Percentiles rank a stretch among this genome's conserved stretches.
phyloP scores from a whole-genome alignment of 2,113 vertebrate genomes.

The Thamnophis sirtalis region DNA sequence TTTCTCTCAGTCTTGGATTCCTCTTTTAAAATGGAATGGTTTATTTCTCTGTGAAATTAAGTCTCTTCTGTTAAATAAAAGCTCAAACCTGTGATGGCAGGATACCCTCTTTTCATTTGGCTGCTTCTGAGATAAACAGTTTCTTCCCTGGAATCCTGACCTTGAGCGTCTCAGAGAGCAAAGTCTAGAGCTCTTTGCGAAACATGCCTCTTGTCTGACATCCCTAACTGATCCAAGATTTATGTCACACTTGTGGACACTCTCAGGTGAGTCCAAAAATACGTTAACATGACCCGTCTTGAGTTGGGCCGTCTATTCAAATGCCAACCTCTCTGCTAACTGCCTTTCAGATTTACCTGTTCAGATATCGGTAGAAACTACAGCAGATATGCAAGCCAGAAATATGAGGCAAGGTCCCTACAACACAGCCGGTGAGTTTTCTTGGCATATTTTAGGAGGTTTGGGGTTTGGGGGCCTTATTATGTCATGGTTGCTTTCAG shows the following conservation, averaged over 20 bases:
- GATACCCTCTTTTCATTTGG: too few species aligned
- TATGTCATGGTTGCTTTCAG: neutral
- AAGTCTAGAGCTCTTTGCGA: neutral
- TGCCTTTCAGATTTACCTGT: slow-evolving; percentile 75
- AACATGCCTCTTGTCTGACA: neutral
- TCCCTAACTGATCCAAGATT: neutral
- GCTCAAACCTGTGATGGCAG: neutral
- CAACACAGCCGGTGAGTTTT: slow-evolving; percentile 76
- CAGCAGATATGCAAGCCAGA: slow-evolving; percentile 85
- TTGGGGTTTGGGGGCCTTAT: neutral
- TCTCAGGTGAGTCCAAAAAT: neutral
- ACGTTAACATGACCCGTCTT: neutral
- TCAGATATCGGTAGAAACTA: slow-evolving; percentile 89
- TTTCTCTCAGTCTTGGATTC: too few species aligned
- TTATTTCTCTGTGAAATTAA: too few species aligned
- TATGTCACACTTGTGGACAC: neutral
- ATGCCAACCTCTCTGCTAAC: neutral
- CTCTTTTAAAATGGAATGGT: too few species aligned
- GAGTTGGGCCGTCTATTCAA: neutral
- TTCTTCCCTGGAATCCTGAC: neutral
- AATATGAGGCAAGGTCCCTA: slow-evolving; percentile 77
- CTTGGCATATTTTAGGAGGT: neutral
- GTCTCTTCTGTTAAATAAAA: neutral
- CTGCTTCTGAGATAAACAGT: neutral
- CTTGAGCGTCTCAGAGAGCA: neutral